Evolutionary conservation across 2,113 vertebrate genomes (phyloP).

Genomic region (Numida meleagris): DNA sequence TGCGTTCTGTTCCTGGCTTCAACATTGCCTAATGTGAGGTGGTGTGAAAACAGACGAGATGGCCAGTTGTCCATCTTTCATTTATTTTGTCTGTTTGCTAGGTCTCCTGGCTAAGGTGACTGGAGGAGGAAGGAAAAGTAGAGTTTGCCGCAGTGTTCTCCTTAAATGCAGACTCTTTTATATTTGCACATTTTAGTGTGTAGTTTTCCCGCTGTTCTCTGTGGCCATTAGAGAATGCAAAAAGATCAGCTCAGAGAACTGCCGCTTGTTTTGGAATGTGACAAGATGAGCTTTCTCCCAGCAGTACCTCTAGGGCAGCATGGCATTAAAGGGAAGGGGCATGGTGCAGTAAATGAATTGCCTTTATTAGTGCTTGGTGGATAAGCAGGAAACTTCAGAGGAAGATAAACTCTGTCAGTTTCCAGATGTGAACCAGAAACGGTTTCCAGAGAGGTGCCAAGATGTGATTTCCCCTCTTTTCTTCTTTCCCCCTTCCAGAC

Average conservation of each 20-base stretch:
- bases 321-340: not conserved
- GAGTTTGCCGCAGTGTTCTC: not conserved
- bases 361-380: not conserved
- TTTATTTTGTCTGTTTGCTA: not conserved
- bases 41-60: not conserved
- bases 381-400: not conserved
- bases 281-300: not conserved
- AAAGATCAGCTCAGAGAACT: not conserved
- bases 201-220: not conserved
- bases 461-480: not conserved
- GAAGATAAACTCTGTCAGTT: not conserved
- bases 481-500: slow-evolving; percentile 77
- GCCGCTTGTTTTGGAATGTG: not conserved
- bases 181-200: not conserved
- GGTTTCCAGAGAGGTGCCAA: not conserved
- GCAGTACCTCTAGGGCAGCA: not conserved
- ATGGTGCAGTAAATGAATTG: not conserved
- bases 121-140: not conserved
- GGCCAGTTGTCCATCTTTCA: not conserved
- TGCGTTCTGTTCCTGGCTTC: not conserved
- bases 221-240: not conserved
- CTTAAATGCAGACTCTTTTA: not conserved
- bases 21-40: not conserved
- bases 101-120: not conserved
- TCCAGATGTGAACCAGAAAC: not conserved